Evolutionary conservation across 2,888 invertebrate genomes (phyloP).

Genomic region (Heliconius erato): DNA sequence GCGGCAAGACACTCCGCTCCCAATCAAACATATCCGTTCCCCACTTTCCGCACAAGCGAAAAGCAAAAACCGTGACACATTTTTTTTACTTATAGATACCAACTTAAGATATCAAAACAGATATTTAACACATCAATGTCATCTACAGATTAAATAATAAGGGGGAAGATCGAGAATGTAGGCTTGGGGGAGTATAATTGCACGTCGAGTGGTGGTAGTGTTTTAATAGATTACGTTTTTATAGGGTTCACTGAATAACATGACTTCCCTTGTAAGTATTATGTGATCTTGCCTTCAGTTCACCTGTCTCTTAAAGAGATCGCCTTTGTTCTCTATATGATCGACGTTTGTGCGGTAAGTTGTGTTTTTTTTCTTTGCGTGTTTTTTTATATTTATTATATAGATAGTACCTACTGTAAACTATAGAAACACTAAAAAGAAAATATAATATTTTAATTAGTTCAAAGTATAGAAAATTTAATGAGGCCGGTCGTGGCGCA

Average conservation of each 20-base stretch:
- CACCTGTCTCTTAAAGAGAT: slow-evolving; percentile 23
- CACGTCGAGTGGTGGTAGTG: slow-evolving; percentile 64
- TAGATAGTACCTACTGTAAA: too few relatives aligned
- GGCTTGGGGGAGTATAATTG: slow-evolving; percentile 55
- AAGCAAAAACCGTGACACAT: not conserved
- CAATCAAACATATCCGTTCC: too few relatives aligned
- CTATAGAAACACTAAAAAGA: too few relatives aligned
- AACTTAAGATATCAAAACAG: slow-evolving; percentile 26
- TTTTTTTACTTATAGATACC: not conserved
- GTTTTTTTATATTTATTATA: not conserved
- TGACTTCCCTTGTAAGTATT: slow-evolving; percentile 30
- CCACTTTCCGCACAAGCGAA: too few relatives aligned
- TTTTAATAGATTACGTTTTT: slow-evolving; percentile 57
- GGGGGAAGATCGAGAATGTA: slow-evolving; percentile 62
- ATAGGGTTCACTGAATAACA: slow-evolving; percentile 37
- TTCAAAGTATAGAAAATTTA: too few relatives aligned
- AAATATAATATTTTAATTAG: not conserved
- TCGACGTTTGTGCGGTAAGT: not conserved
- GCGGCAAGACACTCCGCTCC: too few relatives aligned
- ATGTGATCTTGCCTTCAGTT: slow-evolving; percentile 19
- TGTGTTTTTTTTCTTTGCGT: not conserved
- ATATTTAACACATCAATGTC: slow-evolving; percentile 62
- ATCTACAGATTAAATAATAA: slow-evolving; percentile 74
- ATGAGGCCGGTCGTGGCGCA: too few relatives aligned
- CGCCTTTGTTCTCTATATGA: not conserved